Evolutionary conservation across 2,797 vertebrate species (phyloP), one percentile per base, ranked within the genome.

Genomic region (Pteropus rufus): DNA sequence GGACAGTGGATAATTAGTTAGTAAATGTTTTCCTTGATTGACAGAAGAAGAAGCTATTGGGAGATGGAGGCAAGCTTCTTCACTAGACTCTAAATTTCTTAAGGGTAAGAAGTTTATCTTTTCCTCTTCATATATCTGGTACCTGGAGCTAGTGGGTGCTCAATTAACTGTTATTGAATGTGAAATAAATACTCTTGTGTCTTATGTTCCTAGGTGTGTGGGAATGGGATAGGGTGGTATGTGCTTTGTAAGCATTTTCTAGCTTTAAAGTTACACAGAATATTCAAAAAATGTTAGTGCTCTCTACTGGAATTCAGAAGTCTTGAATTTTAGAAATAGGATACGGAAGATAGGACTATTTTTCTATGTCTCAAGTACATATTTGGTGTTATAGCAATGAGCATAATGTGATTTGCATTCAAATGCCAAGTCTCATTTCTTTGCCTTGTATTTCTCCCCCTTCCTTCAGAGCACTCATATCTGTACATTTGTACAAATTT

Each of bases 271-370:
- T 67, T 60, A 90, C 4, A 70, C 12, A 73, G 64, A 76, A 58
- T 75, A 81, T 95, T 91, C 31, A 34, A 70, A 80, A 94, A 77
- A 44, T 83, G 58, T 70, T 79, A 54, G 80, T 76, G 81, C 72
- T 89, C 94, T 96, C 97, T 96, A 14, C 88, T 97, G 97, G 88
- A 84, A 49, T 84, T 94, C 31, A 72, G 54, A 72, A 82, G 64
- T 64, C 46, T 62, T 91, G 84, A 18, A 67, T 89, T 94, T 93
- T 88, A 76, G 41, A 88, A 77, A 60, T 11, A 12, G 15, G 9
- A 60, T 84, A 34, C 10, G 7, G 8, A 39, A 44, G 34, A 16
- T 34, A 89, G 46, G 88, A 4, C 29, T 34, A 52, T 36, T 62
- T 76, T 69, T n/a, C 10, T n/a, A 6, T 62, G 16, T 65, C 87